Conservation (phyloP, 2,113 vertebrate genomes). For the Menidia beryllina region DNA sequence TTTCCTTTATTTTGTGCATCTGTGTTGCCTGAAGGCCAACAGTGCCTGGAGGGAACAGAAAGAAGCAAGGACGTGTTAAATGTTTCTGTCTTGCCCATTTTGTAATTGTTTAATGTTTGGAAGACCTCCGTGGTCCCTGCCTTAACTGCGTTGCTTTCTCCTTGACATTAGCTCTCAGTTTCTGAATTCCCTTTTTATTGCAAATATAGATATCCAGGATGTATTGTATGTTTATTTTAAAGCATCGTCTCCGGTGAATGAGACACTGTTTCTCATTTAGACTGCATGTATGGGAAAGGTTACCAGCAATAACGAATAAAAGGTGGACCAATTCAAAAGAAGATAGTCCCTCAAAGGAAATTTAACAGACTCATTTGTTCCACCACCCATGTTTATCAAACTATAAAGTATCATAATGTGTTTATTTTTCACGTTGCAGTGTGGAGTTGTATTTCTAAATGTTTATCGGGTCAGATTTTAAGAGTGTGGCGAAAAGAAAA, state of each 20-base stretch:
- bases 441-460: too few relatives aligned
- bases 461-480: too few relatives aligned
- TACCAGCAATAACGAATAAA: background rate
- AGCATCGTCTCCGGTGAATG: too few relatives aligned
- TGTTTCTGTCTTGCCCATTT: conserved; percentile 65
- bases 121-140: conserved; percentile 63
- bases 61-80: conserved; percentile 60
- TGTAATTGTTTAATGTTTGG: conserved; percentile 72
- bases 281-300: background rate
- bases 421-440: background rate
- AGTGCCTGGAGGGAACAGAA: conserved; percentile 16
- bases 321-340: background rate
- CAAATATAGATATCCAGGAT: conserved; percentile 37
- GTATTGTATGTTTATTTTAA: too few relatives aligned
- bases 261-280: too few relatives aligned
- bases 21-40: conserved; percentile 54
- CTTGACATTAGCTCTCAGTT: conserved; percentile 51
- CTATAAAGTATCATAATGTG: background rate
- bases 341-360: background rate
- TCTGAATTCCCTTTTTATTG: conserved; percentile 28
- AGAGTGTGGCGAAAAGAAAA: too few relatives aligned
- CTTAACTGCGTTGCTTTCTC: conserved; percentile 43
- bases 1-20: conserved; percentile 47
- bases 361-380: background rate
- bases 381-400: background rate